Percentiles rank a stretch among this genome's conserved stretches.
Conservation (phyloP, 1,140 invertebrate genomes). For the Pectinophora gossypiella region DNA sequence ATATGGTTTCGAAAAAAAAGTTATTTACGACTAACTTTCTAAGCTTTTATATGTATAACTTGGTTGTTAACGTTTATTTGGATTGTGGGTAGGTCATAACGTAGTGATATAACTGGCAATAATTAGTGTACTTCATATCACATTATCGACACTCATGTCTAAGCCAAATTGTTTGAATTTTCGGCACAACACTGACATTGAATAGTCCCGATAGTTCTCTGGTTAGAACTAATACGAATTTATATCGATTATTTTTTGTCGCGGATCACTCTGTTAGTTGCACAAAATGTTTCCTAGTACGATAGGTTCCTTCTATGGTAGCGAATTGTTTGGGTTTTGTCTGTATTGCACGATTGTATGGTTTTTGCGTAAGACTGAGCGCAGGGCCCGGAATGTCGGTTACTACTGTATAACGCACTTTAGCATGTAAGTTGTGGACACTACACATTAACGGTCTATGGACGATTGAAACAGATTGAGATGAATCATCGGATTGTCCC, state of each 20-base stretch:
- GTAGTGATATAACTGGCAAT: constrained; percentile 30
- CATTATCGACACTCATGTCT: neutral
- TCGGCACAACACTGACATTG: too few relatives aligned
- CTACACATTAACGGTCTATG: neutral
- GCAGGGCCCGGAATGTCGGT: constrained; percentile 28
- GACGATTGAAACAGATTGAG: too few relatives aligned
- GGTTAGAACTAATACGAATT: too few relatives aligned
- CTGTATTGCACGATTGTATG: constrained; percentile 1
- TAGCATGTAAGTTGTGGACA: constrained; percentile 29
- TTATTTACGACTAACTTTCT: constrained; percentile 38
- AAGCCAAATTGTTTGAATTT: too few relatives aligned
- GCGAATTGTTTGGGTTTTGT: constrained; percentile 2
- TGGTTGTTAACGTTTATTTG: constrained; percentile 48
- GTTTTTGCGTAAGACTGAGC: constrained; percentile 38
- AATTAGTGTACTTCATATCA: constrained; percentile 11
- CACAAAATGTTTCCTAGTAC: constrained; percentile 20
- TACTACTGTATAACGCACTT: constrained; percentile 27
- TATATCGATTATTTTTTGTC: too few relatives aligned
- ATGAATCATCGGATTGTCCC: too few relatives aligned
- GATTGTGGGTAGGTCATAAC: constrained; percentile 54
- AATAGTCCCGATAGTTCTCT: too few relatives aligned
- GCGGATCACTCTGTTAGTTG: too few relatives aligned
- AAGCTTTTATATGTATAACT: constrained; percentile 58
- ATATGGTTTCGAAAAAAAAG: constrained; percentile 39
- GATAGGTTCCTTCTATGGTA: constrained; percentile 15